Evolutionary conservation across 2,888 invertebrate species (phyloP), one percentile per base, ranked within the genome.

Genomic region (Lasiommata megera): DNA sequence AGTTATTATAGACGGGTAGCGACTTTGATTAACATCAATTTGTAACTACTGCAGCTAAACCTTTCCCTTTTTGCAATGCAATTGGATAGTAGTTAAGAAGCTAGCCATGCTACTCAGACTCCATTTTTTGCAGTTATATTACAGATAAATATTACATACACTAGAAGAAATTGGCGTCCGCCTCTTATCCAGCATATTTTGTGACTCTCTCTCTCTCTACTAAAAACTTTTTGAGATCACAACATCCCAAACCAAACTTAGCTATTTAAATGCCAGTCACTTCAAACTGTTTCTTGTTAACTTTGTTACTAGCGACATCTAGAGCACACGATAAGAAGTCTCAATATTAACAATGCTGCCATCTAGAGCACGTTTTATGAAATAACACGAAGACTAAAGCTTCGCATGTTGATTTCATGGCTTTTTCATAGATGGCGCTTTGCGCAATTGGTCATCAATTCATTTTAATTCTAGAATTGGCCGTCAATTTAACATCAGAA

Each of bases 351-450:
- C 5, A 37, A 36, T 23, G 37, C 48, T 48, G 48, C 48, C 18
- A 14, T 14, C 48, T 37, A 12, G 12, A 5, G 12, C 9, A 12
- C 5, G 18, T 18, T 14, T 17, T 8, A 9, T 18, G 11, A 18
- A 36, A 12, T 3, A 36, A n/a, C 17, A 47, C 8, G 48, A 18
- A 11, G 46, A 18, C 18, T n/a, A n/a, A n/a, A n/a, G 8, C 14
- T 9, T 41, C 2, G 23, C 8, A 12, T 9, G 7, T 36, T 23
- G 17, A 34, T 37, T 23, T 9, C 1, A n/a, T n/a, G 5, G 8
- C 12, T 9, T 36, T 5, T 37, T 37, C 23, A 23, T 37, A 48
- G 48, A 37, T 48, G 48, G 48, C 23, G 48, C 48, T 41, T 1
- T 31, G 7, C 31, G 7, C 1, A 31, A 9, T 1, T 3, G 7